Evolutionary conservation across 1,140 invertebrate species (phyloP).

Genomic region (Megathymus violae): DNA sequence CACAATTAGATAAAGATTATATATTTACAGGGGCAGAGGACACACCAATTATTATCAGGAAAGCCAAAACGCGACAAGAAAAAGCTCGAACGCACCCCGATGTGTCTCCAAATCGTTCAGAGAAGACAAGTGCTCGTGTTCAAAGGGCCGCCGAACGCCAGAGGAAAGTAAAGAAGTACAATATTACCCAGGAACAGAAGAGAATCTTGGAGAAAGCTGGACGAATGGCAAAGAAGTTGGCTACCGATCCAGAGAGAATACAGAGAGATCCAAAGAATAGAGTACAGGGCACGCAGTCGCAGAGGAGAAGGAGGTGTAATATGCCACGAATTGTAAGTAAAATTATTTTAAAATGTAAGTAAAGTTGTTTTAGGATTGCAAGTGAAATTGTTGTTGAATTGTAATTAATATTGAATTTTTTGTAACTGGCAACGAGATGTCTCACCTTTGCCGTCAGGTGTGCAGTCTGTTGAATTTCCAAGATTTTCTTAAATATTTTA

Average conservation of each 20-base stretch:
- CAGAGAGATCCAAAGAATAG: too few species aligned
- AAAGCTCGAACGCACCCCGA: not conserved
- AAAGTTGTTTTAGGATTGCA: too few species aligned
- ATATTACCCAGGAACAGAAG: constrained; percentile 19
- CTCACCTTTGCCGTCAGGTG: too few species aligned
- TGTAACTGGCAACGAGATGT: too few species aligned
- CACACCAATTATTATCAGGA: not conserved
- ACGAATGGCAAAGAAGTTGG: constrained; percentile 11
- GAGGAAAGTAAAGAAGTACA: constrained; percentile 14
- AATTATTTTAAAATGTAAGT: too few species aligned
- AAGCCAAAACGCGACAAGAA: not conserved
- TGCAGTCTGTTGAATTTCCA: too few species aligned
- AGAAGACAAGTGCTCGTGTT: not conserved
- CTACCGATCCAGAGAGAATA: not conserved
- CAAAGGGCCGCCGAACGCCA: constrained; percentile 1
- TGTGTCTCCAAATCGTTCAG: not conserved
- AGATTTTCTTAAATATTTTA: too few species aligned
- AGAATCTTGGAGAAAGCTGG: constrained; percentile 16
- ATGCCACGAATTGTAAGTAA: constrained; percentile 39
- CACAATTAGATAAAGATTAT: not conserved
- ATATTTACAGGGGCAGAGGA: constrained; percentile 9
- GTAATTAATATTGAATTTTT: too few species aligned
- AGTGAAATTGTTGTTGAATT: too few species aligned
- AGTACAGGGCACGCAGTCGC: not conserved
- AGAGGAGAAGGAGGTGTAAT: constrained; percentile 3